Evolutionary conservation across 2,113 vertebrate genomes (phyloP).

Genomic region (Callipepla squamata): DNA sequence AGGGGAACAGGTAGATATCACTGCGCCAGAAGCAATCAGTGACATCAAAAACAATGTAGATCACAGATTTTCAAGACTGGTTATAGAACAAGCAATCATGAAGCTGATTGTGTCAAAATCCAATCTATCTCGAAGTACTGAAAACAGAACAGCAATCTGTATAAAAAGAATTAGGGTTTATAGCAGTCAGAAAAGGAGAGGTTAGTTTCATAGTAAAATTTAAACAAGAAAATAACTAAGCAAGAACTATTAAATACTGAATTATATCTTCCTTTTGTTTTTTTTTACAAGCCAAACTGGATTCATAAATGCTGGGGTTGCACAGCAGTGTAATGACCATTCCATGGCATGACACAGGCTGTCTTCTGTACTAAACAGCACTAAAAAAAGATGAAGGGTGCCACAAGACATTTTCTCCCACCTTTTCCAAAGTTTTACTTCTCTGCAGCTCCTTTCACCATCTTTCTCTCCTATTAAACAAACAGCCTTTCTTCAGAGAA

Average conservation of each 20-base stretch:
- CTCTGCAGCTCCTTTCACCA: not conserved
- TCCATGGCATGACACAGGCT: not conserved
- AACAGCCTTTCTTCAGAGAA: not conserved
- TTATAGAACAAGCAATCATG: not conserved
- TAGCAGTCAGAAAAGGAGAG: not conserved
- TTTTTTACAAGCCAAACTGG: not conserved
- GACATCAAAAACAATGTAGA: not conserved
- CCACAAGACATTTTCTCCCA: not conserved
- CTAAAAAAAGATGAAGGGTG: not conserved
- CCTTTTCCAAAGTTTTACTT: not conserved
- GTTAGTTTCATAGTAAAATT: not conserved
- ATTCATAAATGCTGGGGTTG: not conserved
- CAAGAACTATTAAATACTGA: not conserved
- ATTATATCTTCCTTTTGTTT: not conserved
- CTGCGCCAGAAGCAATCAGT: not conserved
- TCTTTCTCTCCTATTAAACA: not conserved
- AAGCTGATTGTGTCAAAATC: not conserved
- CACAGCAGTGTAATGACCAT: rapidly evolving
- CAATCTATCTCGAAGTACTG: rapidly evolving
- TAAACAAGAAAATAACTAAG: not conserved
- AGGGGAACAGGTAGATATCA: not conserved
- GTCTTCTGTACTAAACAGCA: not conserved
- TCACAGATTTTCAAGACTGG: not conserved
- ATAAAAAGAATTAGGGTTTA: not conserved
- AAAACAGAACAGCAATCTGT: not conserved